Conservation (phyloP, 2,888 invertebrate species). For the Zygothrica quintamaculata region DNA sequence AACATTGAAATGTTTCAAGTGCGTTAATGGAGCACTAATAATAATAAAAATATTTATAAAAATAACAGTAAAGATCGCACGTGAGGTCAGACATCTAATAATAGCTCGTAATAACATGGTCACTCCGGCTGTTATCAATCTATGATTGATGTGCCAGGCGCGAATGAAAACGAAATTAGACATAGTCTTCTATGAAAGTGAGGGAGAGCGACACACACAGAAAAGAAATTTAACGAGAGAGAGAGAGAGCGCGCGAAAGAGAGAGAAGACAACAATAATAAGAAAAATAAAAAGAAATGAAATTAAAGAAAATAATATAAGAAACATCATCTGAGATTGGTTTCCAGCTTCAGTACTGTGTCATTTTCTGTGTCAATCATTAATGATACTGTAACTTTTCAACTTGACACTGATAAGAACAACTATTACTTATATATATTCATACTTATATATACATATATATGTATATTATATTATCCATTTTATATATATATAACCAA, state of each 20-base stretch:
- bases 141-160: conserved; percentile 9
- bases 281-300: too few relatives aligned
- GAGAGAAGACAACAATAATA: too few relatives aligned
- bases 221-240: conserved; percentile 8
- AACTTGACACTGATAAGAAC: conserved; percentile 43
- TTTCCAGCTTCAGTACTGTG: neutral
- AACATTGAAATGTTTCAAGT: conserved; percentile 13
- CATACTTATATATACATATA: too few relatives aligned
- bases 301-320: neutral
- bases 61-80: conserved; percentile 33
- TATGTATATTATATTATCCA: conserved; percentile 20
- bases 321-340: neutral
- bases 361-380: conserved; percentile 25
- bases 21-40: conserved; percentile 20
- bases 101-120: conserved; percentile 24
- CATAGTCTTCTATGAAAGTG: neutral
- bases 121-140: conserved; percentile 20
- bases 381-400: conserved; percentile 44
- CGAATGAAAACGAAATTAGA: conserved; percentile 12
- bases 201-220: neutral
- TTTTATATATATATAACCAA: conserved; percentile 11
- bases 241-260: too few relatives aligned
- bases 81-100: conserved; percentile 29
- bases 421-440: neutral
- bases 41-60: too few relatives aligned